Percentiles rank a stretch among this genome's conserved stretches.
phyloP scores from a whole-genome alignment of 1,140 invertebrate genomes.

The Pseudachorutes palmiensis region DNA sequence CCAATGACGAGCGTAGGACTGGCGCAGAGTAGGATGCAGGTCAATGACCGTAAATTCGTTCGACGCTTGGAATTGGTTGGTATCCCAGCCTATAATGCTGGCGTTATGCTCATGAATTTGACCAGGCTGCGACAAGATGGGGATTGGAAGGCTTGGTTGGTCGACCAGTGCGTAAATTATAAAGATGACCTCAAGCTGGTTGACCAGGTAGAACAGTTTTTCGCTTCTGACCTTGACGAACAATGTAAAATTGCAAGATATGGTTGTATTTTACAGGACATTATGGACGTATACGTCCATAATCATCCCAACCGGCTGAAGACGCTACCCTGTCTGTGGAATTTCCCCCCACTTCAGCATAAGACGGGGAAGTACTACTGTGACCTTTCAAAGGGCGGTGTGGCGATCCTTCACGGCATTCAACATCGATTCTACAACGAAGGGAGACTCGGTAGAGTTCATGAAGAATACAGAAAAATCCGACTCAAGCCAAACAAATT shows the following conservation, averaged over 20 bases:
- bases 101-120: constrained; percentile 4
- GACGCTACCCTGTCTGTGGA: constrained; percentile 1
- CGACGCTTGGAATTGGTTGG: not conserved
- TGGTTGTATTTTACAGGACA: not conserved
- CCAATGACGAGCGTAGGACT: not conserved
- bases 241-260: not conserved
- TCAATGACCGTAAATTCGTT: not conserved
- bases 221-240: not conserved
- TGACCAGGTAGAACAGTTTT: not conserved
- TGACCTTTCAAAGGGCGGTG: not conserved
- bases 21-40: not conserved
- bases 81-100: not conserved
- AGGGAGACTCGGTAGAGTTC: not conserved
- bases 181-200: not conserved
- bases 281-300: constrained; percentile 5
- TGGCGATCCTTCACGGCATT: not conserved
- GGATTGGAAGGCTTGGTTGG: not conserved
- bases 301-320: not conserved
- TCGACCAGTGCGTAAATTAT: not conserved
- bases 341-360: not conserved
- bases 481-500: not conserved
- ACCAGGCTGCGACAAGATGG: not conserved
- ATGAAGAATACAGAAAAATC: not conserved
- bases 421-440: not conserved
- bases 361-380: not conserved